These are phyloP conservation scores for Anser cygnoides DNA, from an alignment of 2,113 vertebrate genomes.

Conservation along the genomic window DNA sequence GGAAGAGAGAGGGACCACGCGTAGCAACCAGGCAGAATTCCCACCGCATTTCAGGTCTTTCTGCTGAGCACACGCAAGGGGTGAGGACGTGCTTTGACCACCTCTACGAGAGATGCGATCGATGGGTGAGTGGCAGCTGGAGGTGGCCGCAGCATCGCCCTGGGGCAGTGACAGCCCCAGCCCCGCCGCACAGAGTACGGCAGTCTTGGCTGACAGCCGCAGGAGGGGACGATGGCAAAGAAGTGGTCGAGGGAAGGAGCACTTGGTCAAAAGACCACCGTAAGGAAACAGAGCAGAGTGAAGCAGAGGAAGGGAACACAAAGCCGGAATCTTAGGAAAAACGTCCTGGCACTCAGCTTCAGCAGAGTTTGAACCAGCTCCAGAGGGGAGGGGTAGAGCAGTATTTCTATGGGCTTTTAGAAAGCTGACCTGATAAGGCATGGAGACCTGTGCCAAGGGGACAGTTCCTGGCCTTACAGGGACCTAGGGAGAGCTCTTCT, in stretches of 20 bases:
- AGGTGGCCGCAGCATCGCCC: neutral
- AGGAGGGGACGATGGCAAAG: neutral
- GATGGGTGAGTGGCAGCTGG: neutral
- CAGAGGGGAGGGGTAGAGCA: neutral
- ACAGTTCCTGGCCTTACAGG: neutral
- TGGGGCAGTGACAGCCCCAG: rapidly evolving
- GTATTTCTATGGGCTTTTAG: neutral
- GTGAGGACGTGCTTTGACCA: neutral
- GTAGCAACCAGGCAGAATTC: no score
- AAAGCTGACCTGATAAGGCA: neutral
- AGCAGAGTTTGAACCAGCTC: neutral
- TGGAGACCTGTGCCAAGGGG: neutral
- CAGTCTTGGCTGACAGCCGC: neutral
- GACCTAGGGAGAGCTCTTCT: neutral
- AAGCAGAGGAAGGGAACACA: neutral
- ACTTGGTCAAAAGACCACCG: rapidly evolving
- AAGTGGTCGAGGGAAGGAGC: neutral
- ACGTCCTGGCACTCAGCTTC: neutral
- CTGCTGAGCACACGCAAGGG: neutral
- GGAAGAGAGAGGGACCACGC: neutral
- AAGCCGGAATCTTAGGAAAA: neutral
- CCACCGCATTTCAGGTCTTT: neutral
- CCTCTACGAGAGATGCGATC: neutral
- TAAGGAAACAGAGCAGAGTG: neutral
- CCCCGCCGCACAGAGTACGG: rapidly evolving